These are phyloP conservation scores for Mactra quadrangularis DNA, from an alignment of 1,140 invertebrate species.

Conservation along the genomic window DNA sequence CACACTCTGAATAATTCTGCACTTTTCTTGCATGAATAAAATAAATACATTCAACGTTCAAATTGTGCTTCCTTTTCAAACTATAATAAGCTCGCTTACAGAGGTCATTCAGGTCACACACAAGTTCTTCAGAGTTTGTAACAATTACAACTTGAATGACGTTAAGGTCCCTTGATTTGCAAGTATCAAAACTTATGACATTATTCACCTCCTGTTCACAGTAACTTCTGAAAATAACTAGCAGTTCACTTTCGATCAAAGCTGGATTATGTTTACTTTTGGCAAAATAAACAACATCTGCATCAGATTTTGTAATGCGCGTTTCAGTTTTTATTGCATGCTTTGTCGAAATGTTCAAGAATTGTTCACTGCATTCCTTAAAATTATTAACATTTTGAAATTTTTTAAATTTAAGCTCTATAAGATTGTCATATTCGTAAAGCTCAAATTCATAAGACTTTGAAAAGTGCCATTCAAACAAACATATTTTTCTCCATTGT, in stretches of 20 bases:
- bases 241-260: background rate
- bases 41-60: background rate
- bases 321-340: background rate
- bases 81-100: background rate
- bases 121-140: background rate
- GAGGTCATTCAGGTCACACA: background rate
- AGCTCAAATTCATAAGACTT: background rate
- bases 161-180: background rate
- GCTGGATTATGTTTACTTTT: constrained; percentile 1
- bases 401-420: background rate
- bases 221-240: background rate
- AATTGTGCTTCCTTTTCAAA: background rate
- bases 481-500: constrained; percentile 9
- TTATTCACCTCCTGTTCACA: background rate
- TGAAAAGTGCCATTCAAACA: background rate
- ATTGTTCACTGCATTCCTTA: background rate
- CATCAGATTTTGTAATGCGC: background rate
- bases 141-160: background rate
- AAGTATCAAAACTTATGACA: background rate
- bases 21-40: background rate
- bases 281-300: background rate
- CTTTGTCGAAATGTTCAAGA: background rate
- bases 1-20: background rate
- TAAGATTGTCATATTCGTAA: background rate
- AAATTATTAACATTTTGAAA: background rate